Evolutionary conservation across 2,113 vertebrate genomes (phyloP).

Genomic region (Tragelaphus scriptus): DNA sequence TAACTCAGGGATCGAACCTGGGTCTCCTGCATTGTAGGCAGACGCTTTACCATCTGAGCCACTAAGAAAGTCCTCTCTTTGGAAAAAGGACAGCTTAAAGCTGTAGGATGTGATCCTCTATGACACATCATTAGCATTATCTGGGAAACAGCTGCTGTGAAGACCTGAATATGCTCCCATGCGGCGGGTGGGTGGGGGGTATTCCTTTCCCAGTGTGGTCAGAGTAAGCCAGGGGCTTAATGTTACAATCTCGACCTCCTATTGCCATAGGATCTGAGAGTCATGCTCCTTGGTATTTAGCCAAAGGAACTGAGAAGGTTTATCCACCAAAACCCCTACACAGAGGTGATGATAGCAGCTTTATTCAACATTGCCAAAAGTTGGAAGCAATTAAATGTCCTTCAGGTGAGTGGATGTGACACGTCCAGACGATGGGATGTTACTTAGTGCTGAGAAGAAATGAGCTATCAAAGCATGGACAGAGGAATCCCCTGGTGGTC

Average conservation of each 20-base stretch:
- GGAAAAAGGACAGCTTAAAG: not conserved
- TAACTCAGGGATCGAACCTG: no score
- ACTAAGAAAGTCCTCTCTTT: no score
- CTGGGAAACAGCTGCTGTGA: not conserved
- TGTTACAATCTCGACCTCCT: not conserved
- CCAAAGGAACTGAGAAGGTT: not conserved
- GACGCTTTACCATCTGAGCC: no score
- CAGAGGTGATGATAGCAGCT: not conserved
- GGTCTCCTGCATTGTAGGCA: no score
- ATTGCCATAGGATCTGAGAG: not conserved
- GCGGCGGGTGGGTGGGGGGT: not conserved
- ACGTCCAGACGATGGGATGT: not conserved
- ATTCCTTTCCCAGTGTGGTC: not conserved
- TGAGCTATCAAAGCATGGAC: not conserved
- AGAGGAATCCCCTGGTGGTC: no score
- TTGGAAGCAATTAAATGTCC: not conserved
- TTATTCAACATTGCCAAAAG: not conserved
- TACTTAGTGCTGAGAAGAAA: not conserved
- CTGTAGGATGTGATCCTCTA: not conserved
- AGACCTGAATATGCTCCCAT: not conserved
- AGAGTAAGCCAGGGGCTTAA: not conserved
- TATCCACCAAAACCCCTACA: not conserved
- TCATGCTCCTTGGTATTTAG: not conserved
- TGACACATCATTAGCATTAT: not conserved
- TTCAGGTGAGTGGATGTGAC: not conserved